Percentiles rank a stretch among this genome's conserved stretches.
These are phyloP conservation scores for Stegophylla sp. DNA, from an alignment of 2,888 invertebrate genomes.

Conservation along the genomic window DNA sequence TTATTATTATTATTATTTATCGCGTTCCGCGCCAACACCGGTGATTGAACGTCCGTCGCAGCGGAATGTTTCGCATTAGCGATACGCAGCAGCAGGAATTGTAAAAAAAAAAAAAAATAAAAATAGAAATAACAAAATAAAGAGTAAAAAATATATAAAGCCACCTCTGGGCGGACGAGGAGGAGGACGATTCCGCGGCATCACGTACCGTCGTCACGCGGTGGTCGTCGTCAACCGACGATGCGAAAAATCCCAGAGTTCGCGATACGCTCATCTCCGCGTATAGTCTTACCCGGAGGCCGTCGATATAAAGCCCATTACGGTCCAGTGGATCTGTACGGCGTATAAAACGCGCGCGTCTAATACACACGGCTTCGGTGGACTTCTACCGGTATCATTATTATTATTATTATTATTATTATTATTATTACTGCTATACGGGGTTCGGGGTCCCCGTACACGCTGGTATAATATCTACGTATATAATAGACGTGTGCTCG, in stretches of 20 bases:
- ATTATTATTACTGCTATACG: too few species aligned
- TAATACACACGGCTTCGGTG: not conserved
- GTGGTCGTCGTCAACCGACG: conserved; percentile 44
- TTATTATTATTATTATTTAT: not conserved
- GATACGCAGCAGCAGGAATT: conserved; percentile 2
- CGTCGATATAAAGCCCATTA: conserved; percentile 32
- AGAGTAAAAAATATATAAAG: too few species aligned
- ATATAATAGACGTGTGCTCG: not conserved
- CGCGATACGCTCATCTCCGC: not conserved
- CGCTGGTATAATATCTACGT: not conserved
- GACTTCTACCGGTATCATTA: conserved; percentile 1
- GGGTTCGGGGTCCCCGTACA: too few species aligned
- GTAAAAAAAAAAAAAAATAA: conserved; percentile 5
- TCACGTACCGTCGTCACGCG: too few species aligned
- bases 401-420: not conserved
- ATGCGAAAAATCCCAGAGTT: conserved; percentile 32
- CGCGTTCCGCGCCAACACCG: not conserved
- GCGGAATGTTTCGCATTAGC: conserved; percentile 20
- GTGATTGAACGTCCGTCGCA: conserved; percentile 39
- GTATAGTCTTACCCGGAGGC: not conserved
- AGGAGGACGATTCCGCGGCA: not conserved
- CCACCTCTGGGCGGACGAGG: conserved; percentile 9
- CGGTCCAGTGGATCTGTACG: conserved; percentile 5
- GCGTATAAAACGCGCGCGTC: not conserved
- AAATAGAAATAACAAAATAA: too few species aligned